Conservation (phyloP, 1,140 invertebrate genomes). For the Oscheius sp. region DNA sequence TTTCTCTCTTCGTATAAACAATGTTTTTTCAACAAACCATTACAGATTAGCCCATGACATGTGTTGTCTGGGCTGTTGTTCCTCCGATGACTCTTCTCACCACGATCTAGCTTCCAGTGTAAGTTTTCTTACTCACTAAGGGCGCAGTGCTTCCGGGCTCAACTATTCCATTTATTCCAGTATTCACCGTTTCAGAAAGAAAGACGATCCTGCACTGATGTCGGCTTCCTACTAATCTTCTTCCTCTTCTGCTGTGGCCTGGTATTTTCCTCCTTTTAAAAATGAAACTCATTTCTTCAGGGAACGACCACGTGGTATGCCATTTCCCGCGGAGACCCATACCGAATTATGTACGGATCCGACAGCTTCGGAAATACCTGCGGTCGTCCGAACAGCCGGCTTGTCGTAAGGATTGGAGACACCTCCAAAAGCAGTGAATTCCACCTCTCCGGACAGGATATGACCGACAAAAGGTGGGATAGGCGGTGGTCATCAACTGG, state of each 20-base stretch:
- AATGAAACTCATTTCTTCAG: neutral
- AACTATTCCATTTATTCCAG: too few relatives aligned
- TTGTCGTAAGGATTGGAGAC: neutral
- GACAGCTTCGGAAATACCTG: conserved; percentile 1
- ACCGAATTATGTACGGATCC: conserved; percentile 2
- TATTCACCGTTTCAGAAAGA: neutral
- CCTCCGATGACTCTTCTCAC: too few relatives aligned
- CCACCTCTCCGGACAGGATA: neutral
- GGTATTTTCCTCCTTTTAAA: neutral
- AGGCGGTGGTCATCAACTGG: neutral
- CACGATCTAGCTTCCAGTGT: too few relatives aligned
- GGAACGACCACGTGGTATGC: neutral
- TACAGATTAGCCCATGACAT: too few relatives aligned
- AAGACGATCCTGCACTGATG: neutral
- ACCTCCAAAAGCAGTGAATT: neutral
- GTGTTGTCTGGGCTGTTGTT: too few relatives aligned
- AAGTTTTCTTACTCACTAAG: too few relatives aligned
- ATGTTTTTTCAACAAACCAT: too few relatives aligned
- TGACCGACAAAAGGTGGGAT: neutral
- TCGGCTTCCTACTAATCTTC: neutral
- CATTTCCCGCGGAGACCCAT: neutral
- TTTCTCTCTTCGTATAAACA: too few relatives aligned
- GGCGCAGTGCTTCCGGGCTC: too few relatives aligned
- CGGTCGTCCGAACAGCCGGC: neutral
- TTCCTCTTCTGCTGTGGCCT: neutral